phyloP scores from a whole-genome alignment of 2,797 vertebrate species.

The Antrozous pallidus region DNA sequence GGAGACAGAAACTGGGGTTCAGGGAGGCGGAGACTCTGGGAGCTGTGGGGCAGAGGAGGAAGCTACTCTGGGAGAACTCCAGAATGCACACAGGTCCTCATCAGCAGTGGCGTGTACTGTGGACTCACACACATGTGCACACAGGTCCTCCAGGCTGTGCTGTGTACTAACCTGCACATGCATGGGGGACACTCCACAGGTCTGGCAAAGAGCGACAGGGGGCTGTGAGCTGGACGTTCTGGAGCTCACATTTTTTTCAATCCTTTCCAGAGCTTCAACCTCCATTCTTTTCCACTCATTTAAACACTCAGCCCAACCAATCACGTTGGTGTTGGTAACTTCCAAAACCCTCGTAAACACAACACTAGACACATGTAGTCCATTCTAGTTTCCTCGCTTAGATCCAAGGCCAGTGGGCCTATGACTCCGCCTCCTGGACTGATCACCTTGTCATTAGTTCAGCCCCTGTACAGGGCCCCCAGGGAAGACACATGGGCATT shows the following conservation, averaged over 20 bases:
- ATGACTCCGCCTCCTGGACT: background rate
- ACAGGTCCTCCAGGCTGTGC: background rate
- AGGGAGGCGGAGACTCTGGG: background rate
- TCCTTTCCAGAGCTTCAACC: background rate
- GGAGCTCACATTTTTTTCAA: background rate
- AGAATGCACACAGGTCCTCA: background rate
- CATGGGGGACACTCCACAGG: background rate
- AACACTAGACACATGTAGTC: rapidly evolving
- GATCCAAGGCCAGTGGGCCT: background rate
- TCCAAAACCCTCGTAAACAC: background rate
- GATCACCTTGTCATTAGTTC: background rate
- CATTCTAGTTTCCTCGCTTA: background rate
- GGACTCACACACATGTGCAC: background rate
- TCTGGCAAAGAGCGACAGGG: background rate
- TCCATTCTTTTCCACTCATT: background rate
- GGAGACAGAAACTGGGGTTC: background rate
- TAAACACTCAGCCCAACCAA: background rate
- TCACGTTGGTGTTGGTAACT: background rate
- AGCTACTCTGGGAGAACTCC: background rate
- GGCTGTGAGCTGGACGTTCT: background rate
- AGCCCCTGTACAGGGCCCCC: too few relatives aligned
- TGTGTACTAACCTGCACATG: background rate
- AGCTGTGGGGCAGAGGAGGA: background rate
- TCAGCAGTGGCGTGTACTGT: background rate
- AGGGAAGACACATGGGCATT: too few relatives aligned